Conservation (phyloP, 2,797 vertebrate species). For the Acropternis orthonyx region DNA sequence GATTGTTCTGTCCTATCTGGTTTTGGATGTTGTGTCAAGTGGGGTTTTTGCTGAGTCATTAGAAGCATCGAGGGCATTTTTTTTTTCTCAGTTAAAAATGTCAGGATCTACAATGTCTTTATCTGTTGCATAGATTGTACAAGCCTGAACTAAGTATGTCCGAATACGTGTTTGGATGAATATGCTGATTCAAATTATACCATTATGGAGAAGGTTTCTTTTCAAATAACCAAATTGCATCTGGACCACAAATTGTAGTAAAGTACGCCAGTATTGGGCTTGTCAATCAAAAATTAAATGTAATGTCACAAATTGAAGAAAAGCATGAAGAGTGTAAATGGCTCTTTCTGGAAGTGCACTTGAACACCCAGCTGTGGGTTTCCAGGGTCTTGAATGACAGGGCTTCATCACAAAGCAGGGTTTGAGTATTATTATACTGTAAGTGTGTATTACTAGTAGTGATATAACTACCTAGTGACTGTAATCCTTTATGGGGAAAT, state of each 20-base stretch:
- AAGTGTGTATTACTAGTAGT: neutral
- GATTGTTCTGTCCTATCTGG: neutral
- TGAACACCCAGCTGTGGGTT: neutral
- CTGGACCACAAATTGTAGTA: neutral
- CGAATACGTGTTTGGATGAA: neutral
- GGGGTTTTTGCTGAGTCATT: neutral
- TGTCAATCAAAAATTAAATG: neutral
- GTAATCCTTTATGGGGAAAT: slow-evolving; percentile 9
- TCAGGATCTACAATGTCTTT: neutral
- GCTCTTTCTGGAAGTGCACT: neutral
- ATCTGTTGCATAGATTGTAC: neutral
- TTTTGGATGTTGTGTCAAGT: neutral
- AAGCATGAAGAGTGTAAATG: neutral
- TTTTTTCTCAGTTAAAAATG: neutral
- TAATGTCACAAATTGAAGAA: neutral
- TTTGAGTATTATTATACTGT: neutral
- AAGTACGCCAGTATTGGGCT: neutral
- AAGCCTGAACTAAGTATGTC: neutral
- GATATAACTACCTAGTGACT: neutral
- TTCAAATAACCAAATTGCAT: neutral
- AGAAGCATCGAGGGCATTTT: neutral
- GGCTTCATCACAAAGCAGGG: neutral
- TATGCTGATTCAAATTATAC: neutral
- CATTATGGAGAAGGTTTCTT: neutral
- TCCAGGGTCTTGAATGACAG: neutral